These are phyloP conservation scores for Saccostrea echinata DNA, from an alignment of 1,140 invertebrate genomes.

Conservation along the genomic window DNA sequence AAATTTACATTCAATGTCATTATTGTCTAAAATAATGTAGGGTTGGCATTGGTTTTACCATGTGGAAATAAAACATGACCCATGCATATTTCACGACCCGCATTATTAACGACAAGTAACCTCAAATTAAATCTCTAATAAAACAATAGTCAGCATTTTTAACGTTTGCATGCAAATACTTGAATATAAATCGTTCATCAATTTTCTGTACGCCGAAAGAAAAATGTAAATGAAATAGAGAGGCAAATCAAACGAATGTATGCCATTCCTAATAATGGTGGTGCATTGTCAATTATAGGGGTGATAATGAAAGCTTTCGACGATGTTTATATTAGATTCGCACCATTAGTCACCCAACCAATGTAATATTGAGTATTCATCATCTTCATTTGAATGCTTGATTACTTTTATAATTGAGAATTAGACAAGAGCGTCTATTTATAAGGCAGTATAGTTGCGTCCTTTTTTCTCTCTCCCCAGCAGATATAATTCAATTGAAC, in stretches of 20 bases:
- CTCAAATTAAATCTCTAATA: not conserved
- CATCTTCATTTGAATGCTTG: conserved; percentile 38
- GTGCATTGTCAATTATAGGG: conserved; percentile 31
- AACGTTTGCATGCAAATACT: not conserved
- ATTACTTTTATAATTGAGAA: not conserved
- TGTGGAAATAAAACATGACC: not conserved
- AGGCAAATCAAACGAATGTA: conserved; percentile 15
- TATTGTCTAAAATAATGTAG: no score
- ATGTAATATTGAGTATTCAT: conserved; percentile 26
- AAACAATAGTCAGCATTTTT: not conserved
- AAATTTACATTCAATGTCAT: no score
- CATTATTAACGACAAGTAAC: not conserved
- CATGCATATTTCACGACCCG: not conserved
- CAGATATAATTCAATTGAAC: not conserved
- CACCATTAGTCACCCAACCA: conserved; percentile 6
- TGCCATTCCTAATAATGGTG: conserved; percentile 6
- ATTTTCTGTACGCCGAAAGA: not conserved
- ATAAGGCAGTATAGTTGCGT: conserved; percentile 54
- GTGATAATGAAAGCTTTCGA: conserved; percentile 24
- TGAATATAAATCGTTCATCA: conserved; percentile 29
- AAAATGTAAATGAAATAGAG: conserved; percentile 38
- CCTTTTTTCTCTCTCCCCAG: conserved; percentile 53
- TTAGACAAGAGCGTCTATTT: not conserved
- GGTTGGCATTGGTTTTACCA: no score
- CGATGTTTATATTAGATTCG: conserved; percentile 15